phyloP scores from a whole-genome alignment of 2,797 vertebrate genomes.

The Lophius americanus region DNA sequence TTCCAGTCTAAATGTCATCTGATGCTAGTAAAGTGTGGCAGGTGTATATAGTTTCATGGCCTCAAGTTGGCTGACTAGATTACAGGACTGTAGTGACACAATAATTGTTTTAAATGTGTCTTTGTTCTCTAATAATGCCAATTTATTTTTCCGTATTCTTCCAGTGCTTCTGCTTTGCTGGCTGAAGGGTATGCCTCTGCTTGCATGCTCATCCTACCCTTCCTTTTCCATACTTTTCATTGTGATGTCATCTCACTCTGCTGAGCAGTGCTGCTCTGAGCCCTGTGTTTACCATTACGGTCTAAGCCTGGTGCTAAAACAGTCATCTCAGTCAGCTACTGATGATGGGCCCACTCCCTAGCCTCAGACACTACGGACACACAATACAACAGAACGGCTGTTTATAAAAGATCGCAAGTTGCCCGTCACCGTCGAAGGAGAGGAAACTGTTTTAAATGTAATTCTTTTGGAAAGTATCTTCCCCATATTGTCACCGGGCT shows the following conservation, averaged over 20 bases:
- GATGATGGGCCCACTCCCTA: slow-evolving; percentile 55
- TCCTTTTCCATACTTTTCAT: slow-evolving; percentile 49
- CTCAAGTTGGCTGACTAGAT: slow-evolving; percentile 3
- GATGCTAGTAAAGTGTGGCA: not conserved
- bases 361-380: slow-evolving; percentile 57
- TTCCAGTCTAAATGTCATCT: slow-evolving; percentile 5
- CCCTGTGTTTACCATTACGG: slow-evolving; percentile 49
- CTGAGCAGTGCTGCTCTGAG: slow-evolving; percentile 40
- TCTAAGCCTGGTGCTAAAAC: slow-evolving; percentile 54
- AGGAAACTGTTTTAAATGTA: not conserved
- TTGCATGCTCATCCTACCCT: slow-evolving; percentile 43
- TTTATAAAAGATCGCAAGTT: slow-evolving; percentile 33
- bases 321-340: slow-evolving; percentile 53
- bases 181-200: slow-evolving; percentile 59
- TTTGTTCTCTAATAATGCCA: slow-evolving; percentile 9
- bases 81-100: slow-evolving; percentile 13
- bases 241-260: slow-evolving; percentile 67
- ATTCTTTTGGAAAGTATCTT: not conserved
- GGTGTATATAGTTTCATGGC: not conserved
- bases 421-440: not conserved
- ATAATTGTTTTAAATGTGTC: not conserved
- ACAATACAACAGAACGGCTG: slow-evolving; percentile 45
- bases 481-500: too few relatives aligned
- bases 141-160: slow-evolving; percentile 19
- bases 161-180: slow-evolving; percentile 32